Percentiles rank a stretch among this genome's conserved stretches.
Conservation (phyloP, 2,888 invertebrate species). For the Mystacides longicornis region DNA sequence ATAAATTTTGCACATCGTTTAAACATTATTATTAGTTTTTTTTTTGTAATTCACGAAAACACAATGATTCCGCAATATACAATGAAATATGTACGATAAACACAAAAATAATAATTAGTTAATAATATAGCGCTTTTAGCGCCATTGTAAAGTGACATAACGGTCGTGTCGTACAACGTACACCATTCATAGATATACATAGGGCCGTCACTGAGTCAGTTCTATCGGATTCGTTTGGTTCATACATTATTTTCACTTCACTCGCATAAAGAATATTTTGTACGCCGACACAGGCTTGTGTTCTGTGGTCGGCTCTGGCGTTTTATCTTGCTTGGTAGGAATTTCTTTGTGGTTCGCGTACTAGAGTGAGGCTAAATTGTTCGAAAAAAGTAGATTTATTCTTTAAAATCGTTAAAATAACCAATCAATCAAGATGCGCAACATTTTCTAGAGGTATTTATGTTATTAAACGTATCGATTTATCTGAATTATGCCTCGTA, state of each 20-base stretch:
- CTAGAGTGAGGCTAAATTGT: background rate
- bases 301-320: background rate
- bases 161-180: too few species aligned
- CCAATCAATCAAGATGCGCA: background rate
- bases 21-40: too few species aligned
- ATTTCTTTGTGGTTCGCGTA: background rate
- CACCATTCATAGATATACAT: too few species aligned
- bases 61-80: too few species aligned
- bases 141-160: too few species aligned
- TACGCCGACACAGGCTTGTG: background rate
- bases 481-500: conserved; percentile 1
- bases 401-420: background rate
- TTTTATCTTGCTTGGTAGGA: background rate
- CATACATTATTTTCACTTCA: background rate
- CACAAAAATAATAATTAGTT: too few species aligned
- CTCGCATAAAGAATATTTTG: background rate
- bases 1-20: too few species aligned
- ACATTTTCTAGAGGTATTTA: background rate
- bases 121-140: too few species aligned
- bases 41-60: too few species aligned
- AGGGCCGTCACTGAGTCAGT: background rate
- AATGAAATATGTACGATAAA: too few species aligned
- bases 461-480: background rate
- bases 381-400: background rate
- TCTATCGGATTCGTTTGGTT: background rate